phyloP scores from a whole-genome alignment of 2,888 invertebrate genomes.

The Tigriopus californicus region DNA sequence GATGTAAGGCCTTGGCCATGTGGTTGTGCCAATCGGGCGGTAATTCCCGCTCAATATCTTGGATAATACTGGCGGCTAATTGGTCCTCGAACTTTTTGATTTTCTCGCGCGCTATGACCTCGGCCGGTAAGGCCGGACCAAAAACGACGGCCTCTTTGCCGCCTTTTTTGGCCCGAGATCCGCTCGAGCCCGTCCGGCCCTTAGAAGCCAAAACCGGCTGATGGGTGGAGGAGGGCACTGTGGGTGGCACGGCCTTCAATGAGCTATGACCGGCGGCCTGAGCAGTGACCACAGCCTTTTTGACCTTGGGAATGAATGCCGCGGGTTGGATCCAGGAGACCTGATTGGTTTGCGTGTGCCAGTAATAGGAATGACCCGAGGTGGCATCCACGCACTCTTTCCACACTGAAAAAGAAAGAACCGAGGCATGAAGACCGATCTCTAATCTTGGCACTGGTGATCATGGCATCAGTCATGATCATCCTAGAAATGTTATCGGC shows the following conservation, averaged over 20 bases:
- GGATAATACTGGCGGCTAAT: not conserved
- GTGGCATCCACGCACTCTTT: constrained; percentile 42
- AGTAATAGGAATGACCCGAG: constrained; percentile 43
- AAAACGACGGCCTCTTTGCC: not conserved
- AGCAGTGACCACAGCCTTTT: too few relatives aligned
- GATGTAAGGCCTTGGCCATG: not conserved
- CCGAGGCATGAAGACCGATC: too few relatives aligned
- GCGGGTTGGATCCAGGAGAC: constrained; percentile 43
- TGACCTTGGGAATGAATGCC: constrained; percentile 22
- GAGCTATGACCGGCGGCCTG: not conserved
- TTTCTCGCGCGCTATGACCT: constrained; percentile 1
- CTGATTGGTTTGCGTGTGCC: constrained; percentile 42
- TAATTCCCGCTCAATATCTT: constrained; percentile 8
- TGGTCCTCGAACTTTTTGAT: constrained; percentile 6
- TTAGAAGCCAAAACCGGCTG: not conserved
- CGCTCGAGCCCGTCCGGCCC: not conserved
- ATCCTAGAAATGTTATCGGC: too few relatives aligned
- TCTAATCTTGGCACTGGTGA: too few relatives aligned
- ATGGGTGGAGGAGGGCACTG: too few relatives aligned
- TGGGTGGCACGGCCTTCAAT: not conserved
- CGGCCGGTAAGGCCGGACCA: constrained; percentile 6
- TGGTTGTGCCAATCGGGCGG: constrained; percentile 10
- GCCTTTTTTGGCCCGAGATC: not conserved
- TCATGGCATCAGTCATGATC: too few relatives aligned
- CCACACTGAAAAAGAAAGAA: constrained; percentile 33